Evolutionary conservation across 2,113 vertebrate genomes (phyloP).

Genomic region (Sterna hirundo): DNA sequence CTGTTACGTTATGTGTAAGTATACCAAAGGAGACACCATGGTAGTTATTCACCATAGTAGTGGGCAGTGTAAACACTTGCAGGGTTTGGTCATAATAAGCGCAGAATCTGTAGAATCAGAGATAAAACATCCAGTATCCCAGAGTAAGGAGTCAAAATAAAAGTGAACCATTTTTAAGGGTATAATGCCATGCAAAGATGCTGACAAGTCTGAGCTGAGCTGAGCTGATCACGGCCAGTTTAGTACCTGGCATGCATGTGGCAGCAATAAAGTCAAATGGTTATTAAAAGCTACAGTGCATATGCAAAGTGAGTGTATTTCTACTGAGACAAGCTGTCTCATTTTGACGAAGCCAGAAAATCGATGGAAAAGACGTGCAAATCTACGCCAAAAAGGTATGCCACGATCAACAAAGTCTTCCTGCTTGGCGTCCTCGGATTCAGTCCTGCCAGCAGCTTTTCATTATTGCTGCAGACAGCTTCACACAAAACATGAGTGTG

Average conservation of each 20-base stretch:
- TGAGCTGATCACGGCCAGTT: neutral
- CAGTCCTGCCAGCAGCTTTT: neutral
- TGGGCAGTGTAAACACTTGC: neutral
- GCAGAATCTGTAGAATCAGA: neutral
- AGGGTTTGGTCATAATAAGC: neutral
- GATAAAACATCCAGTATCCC: neutral
- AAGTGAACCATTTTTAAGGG: neutral
- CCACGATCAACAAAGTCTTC: slow-evolving; percentile 27
- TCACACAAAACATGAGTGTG: neutral
- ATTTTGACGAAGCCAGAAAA: neutral
- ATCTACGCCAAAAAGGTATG: neutral
- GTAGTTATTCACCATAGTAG: neutral
- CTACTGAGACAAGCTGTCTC: neutral
- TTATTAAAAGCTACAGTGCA: neutral
- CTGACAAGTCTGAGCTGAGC: neutral
- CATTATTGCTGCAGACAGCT: neutral
- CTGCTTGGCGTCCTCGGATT: neutral
- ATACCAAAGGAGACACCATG: neutral
- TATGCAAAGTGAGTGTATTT: neutral
- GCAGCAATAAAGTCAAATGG: neutral
- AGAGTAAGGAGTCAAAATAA: neutral
- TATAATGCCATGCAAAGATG: neutral
- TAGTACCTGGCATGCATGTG: neutral
- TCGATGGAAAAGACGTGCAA: neutral
- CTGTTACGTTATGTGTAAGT: neutral